phyloP scores from a whole-genome alignment of 2,888 invertebrate species.

The Leistus spinibarbis region DNA sequence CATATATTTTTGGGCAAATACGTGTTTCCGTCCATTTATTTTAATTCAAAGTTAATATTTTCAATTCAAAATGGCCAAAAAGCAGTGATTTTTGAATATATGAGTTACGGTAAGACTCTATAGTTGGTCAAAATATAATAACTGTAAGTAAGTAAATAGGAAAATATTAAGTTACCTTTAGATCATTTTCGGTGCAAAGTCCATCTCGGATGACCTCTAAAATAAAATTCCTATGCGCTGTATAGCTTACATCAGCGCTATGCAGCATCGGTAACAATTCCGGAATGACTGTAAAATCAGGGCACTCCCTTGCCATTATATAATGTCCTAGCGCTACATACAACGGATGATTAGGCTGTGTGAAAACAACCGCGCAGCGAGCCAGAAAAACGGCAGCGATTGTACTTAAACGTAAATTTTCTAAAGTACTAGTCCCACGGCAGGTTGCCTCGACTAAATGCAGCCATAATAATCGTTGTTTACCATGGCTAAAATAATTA shows the following conservation, averaged over 20 bases:
- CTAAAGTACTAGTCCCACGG: conserved; percentile 62
- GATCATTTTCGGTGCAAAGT: conserved; percentile 75
- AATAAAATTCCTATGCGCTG: conserved; percentile 77
- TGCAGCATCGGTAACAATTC: conserved; percentile 86
- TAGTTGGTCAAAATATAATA: no score
- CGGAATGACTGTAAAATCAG: conserved; percentile 81
- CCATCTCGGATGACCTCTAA: conserved; percentile 78
- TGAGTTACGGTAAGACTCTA: no score
- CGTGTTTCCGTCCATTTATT: no score
- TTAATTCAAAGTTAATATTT: no score
- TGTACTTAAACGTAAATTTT: conserved; percentile 52
- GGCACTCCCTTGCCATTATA: conserved; percentile 74
- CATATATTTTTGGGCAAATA: no score
- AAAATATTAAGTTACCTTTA: conserved; percentile 59
- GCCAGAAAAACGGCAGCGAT: conserved; percentile 72
- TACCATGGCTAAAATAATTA: conserved; percentile 56
- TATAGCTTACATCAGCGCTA: conserved; percentile 73
- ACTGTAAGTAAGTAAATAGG: no score
- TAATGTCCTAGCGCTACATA: conserved; percentile 79
- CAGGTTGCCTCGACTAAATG: conserved; percentile 72
- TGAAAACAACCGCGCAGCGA: conserved; percentile 70
- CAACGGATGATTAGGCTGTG: conserved; percentile 75
- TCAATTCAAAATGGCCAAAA: no score
- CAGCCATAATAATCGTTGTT: conserved; percentile 70
- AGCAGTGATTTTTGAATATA: no score